Base-by-base conservation (phyloP, 2,797 vertebrate genomes). In the Onychomys torridus region DNA sequence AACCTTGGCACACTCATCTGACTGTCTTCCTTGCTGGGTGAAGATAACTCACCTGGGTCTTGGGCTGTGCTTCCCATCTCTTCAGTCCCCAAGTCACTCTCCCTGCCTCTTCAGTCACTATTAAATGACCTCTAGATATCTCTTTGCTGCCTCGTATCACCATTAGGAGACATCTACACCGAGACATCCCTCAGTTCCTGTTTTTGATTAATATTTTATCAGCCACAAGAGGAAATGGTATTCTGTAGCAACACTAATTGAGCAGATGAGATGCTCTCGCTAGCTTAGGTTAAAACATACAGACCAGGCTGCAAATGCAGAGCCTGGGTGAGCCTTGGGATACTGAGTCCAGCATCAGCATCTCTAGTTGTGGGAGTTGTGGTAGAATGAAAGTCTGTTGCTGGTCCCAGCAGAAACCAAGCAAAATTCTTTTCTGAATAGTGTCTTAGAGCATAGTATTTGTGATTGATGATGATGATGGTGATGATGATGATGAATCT, bases 161-260 rank as follows among this genome's bases (percentile, higher is more conserved):
- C 99, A 99, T 99, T 99, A 99, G 99, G 99, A 99, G 99, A 99
- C 99, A 99, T 99, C 99, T 98, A 99, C 99, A 98, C 98, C 99
- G 99, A 99, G 99, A 99, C 99, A 98, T 99, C 98, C 98, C 99
- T 99, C 98, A 99, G 98, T 99, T 99, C 99, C 99, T 99, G 99
- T 99, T 99, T 99, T 99, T 99, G 99, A 99, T 99, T 99, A 99
- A 99, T 99, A 99, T 99, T 99, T 99, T 99, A 99, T 99, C 99
- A 99, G 99, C 99, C 98, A 98, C 97, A 43, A 99, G 99, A 99
- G 99, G 99, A 99, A 99, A 99, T 98, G 98, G 99, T 99, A 99
- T 99, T 99, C 99, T 99, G 99, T 98, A 98, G 98, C 99, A 98
- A 98, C 99, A 99, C 99, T 99, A 99, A 99, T 98, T 98, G 99